Conservation (phyloP, 2,888 invertebrate species). For the Erebia palarica region DNA sequence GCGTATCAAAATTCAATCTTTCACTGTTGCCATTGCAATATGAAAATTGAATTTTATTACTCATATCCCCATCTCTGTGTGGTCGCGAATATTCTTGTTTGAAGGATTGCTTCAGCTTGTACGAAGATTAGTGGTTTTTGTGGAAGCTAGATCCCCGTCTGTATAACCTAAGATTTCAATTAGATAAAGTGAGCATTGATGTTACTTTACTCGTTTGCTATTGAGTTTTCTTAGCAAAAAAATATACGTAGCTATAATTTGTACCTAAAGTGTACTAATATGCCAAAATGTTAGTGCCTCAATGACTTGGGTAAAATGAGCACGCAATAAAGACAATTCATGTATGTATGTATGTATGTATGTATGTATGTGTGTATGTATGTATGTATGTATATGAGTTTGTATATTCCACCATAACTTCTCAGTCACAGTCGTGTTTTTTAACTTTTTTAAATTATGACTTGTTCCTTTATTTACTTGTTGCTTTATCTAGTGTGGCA, state of each 20-base stretch:
- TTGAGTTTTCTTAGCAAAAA: not conserved
- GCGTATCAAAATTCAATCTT: constrained; percentile 74
- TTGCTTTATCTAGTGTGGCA: not conserved
- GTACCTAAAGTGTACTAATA: too few relatives aligned
- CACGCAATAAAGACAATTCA: too few relatives aligned
- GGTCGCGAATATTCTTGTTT: constrained; percentile 25
- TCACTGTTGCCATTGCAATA: constrained; percentile 61
- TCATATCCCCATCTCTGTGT: constrained; percentile 28
- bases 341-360: too few relatives aligned
- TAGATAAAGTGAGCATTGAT: not conserved
- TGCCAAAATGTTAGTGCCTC: too few relatives aligned
- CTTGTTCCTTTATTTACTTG: too few relatives aligned
- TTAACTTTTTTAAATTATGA: too few relatives aligned
- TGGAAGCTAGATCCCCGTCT: not conserved
- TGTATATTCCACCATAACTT: too few relatives aligned
- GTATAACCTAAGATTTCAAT: not conserved
- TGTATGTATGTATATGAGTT: too few relatives aligned
- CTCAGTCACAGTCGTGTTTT: too few relatives aligned
- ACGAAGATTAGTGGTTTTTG: constrained; percentile 26
- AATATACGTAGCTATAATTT: not conserved
- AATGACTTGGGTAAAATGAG: too few relatives aligned
- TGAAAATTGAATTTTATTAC: constrained; percentile 67
- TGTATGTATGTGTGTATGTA: too few relatives aligned
- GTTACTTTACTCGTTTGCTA: not conserved
- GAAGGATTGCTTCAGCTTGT: constrained; percentile 24